phyloP scores from a whole-genome alignment of 2,797 vertebrate genomes.

The Cottoperca gobio region DNA sequence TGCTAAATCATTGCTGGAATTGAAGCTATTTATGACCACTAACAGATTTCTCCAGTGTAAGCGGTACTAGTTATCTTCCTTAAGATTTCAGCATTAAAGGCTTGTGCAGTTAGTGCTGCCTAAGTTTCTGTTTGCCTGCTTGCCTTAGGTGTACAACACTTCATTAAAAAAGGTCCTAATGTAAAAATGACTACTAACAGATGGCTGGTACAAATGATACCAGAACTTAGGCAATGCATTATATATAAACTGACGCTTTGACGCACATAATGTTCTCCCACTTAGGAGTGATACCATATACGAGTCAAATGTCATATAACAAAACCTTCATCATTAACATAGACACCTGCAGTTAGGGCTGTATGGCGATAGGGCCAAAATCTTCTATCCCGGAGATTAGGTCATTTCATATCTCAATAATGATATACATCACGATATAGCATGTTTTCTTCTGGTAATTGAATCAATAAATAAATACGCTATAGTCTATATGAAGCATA shows the following conservation, averaged over 20 bases:
- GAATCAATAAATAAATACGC: too few species aligned
- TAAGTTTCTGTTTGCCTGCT: constrained; percentile 3
- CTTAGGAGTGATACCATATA: background rate
- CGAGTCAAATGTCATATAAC: constrained; percentile 6
- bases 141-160: constrained; percentile 31
- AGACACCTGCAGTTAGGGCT: background rate
- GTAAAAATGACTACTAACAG: constrained; percentile 17
- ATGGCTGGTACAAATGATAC: constrained; percentile 25
- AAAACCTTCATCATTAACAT: constrained; percentile 14
- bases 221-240: constrained; percentile 5
- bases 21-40: too few species aligned
- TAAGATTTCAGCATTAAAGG: constrained; percentile 12
- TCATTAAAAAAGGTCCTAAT: constrained; percentile 31
- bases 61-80: background rate
- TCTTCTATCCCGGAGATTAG: too few species aligned
- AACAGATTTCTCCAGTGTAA: too few species aligned
- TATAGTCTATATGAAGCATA: too few species aligned
- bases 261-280: background rate
- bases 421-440: too few species aligned
- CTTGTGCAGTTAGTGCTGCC: background rate
- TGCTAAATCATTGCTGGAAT: background rate
- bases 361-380: too few species aligned
- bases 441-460: too few species aligned
- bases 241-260: constrained; percentile 19
- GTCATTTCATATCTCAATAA: too few species aligned